A percentile compares a stretch with the other conserved stretches of the same genome.
Evolutionary conservation across 2,797 vertebrate species (phyloP).

Genomic region (Salarias fasciatus): DNA sequence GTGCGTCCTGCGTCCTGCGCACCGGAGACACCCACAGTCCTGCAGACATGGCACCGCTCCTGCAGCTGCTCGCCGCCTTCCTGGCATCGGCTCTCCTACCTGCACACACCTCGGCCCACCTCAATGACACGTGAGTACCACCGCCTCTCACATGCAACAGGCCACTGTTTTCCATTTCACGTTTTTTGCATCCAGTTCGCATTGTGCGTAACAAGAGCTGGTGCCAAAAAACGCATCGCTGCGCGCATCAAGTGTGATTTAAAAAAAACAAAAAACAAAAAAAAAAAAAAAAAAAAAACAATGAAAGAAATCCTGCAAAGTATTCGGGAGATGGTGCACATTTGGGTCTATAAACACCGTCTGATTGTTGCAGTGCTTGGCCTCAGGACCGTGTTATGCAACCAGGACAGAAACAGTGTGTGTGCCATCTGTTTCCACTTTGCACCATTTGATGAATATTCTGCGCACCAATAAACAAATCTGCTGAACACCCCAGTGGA

Average conservation of each 20-base stretch:
- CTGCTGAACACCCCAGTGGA: not conserved
- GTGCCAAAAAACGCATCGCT: too few species aligned
- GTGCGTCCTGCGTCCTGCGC: conserved; percentile 7
- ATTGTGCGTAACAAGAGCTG: not conserved
- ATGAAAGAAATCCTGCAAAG: not conserved
- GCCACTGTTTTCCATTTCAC: not conserved
- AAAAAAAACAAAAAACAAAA: too few species aligned
- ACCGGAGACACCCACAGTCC: not conserved
- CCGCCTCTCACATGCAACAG: not conserved
- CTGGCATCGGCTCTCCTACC: conserved; percentile 40
- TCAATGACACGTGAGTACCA: conserved; percentile 71
- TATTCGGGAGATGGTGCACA: not conserved
- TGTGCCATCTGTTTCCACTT: conserved; percentile 24
- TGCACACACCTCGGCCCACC: conserved; percentile 22
- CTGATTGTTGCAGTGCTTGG: conserved; percentile 18
- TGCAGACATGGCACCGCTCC: conserved; percentile 63
- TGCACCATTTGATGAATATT: not conserved
- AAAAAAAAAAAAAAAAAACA: too few species aligned
- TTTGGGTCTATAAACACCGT: not conserved
- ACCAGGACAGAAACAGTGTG: conserved; percentile 15
- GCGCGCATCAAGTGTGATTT: too few species aligned
- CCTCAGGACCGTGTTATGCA: conserved; percentile 45
- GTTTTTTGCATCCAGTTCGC: not conserved
- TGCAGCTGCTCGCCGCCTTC: conserved; percentile 30
- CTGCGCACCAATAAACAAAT: not conserved